Evolutionary conservation across 2,113 vertebrate species (phyloP), one percentile per base, ranked within the genome.

Genomic region (Nipponia nippon): DNA sequence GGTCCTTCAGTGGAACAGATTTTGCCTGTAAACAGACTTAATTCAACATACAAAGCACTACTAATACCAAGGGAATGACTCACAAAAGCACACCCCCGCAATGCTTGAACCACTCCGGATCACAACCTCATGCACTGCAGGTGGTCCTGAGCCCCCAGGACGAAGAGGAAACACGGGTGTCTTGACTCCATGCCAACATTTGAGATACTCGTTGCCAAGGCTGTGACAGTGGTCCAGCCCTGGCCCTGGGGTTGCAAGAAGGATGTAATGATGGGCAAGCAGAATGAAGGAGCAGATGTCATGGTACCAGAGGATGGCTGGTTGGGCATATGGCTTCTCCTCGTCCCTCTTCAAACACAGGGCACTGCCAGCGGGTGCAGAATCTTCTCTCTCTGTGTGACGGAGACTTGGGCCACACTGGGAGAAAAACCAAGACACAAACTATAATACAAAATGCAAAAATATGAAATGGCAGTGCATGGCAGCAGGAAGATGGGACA

Each of bases 101-200:
- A 2, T 3, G 36, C 38, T 20, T 13, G 66, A 79, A 58, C 13
- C 5, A 8, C 69, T 71, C 11, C 5, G 10, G 21, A 26, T 26
- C 11, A 6, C 40, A 7, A 1, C 21, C 46, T 53, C 2, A 0
- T 0, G 1, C 25, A 18, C 56, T 4, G 5, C 13, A 30, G 58
- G 30, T 14, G 23, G 9, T 59, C 50, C 63, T 3, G 6, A 65
- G 61, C 14, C 34, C 23, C 14, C 22, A 47, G 32, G 49, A 16
- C 2, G 1, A 62, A 1, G 6, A n/a, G 32, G 36, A 20, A 53
- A 12, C 0, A 2, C 0, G 0, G 27, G 18, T 1, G 0, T 16
- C 58, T 47, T 3, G 0, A 0, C n/a, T 16, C 10, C 29, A 38
- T 5, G 1, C 19, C 67, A 29, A 1, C 26, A 2, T 3, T 3